phyloP scores from a whole-genome alignment of 2,888 invertebrate genomes.

The Diadegma fenestrale region DNA sequence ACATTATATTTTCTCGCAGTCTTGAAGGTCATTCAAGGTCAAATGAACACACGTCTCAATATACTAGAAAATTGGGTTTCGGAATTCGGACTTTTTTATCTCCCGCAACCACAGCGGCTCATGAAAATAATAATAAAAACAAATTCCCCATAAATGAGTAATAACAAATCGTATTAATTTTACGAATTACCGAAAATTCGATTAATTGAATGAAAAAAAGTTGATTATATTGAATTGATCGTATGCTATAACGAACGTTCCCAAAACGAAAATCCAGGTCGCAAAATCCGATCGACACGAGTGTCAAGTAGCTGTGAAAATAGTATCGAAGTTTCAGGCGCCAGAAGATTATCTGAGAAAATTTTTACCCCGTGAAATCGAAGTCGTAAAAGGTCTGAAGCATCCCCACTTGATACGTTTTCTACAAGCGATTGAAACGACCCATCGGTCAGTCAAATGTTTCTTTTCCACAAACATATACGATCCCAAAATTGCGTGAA shows the following conservation, averaged over 20 bases:
- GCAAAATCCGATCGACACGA: constrained; percentile 91
- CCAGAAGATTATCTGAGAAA: constrained; percentile 93
- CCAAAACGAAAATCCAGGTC: constrained; percentile 85
- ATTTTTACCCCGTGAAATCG: constrained; percentile 93
- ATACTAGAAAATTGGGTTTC: not conserved
- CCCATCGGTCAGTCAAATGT: constrained; percentile 88
- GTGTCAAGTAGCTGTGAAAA: constrained; percentile 92
- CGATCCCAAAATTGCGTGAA: not conserved
- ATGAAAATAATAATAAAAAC: not conserved
- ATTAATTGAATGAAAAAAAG: too few relatives aligned
- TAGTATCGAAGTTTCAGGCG: constrained; percentile 93
- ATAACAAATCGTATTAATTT: not conserved
- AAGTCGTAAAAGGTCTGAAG: constrained; percentile 92
- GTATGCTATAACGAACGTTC: not conserved
- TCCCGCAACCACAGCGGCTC: not conserved
- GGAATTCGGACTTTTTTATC: not conserved
- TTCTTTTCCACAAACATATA: constrained; percentile 8
- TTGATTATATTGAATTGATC: not conserved
- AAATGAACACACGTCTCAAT: not conserved
- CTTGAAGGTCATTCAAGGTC: constrained; percentile 3
- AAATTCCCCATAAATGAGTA: not conserved
- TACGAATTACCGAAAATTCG: not conserved
- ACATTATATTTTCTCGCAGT: not conserved
- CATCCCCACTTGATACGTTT: constrained; percentile 93
- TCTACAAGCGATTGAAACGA: constrained; percentile 94